A percentile compares a stretch with the other conserved stretches of the same genome.
These are phyloP conservation scores for Dicaeum eximium DNA, from an alignment of 2,113 vertebrate genomes.

Conservation along the genomic window DNA sequence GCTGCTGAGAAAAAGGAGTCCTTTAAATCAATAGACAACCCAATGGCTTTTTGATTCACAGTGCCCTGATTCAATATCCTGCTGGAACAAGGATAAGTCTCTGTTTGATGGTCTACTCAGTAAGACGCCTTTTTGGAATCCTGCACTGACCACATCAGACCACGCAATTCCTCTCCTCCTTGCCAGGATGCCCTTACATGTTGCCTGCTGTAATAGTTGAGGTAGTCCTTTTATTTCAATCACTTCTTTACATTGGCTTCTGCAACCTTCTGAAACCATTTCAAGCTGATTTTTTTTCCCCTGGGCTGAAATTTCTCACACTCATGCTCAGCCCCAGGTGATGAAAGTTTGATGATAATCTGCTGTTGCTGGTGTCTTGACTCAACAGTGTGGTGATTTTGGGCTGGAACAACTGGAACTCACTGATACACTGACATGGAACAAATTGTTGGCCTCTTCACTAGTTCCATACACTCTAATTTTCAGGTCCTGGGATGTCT, in stretches of 20 bases:
- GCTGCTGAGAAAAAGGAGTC: neutral
- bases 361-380: neutral
- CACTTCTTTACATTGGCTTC: conserved; percentile 19
- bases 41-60: neutral
- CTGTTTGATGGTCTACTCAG: neutral
- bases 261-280: neutral
- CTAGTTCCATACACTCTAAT: neutral
- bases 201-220: conserved; percentile 10
- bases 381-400: conserved; percentile 27
- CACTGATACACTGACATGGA: neutral
- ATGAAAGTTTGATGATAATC: conserved; percentile 22
- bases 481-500: neutral
- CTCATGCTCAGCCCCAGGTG: neutral
- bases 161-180: neutral
- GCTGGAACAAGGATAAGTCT: neutral
- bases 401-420: neutral
- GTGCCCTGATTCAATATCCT: neutral
- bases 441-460: neutral
- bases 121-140: neutral
- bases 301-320: neutral
- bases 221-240: conserved; percentile 5
- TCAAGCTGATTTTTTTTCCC: neutral
- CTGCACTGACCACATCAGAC: neutral
- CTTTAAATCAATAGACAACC: neutral
- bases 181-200: neutral